These are phyloP conservation scores for Corvus cornix DNA, from an alignment of 2,113 vertebrate species.

Conservation along the genomic window DNA sequence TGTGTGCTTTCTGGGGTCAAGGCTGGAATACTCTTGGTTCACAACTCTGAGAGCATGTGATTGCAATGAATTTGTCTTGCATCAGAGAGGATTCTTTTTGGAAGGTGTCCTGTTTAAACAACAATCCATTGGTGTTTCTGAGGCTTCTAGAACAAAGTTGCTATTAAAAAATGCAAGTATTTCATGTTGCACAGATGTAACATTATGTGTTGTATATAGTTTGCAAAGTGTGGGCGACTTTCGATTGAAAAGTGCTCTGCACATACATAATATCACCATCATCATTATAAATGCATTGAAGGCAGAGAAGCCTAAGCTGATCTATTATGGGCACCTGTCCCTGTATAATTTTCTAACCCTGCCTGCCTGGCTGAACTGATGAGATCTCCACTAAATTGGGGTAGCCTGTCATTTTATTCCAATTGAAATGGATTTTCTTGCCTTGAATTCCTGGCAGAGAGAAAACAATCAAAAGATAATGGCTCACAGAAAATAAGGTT, in stretches of 20 bases:
- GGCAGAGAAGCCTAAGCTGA: background rate
- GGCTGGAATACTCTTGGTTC: background rate
- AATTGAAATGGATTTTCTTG: conserved; percentile 38
- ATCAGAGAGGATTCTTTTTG: background rate
- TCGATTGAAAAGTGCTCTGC: background rate
- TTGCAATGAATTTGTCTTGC: background rate
- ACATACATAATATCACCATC: background rate
- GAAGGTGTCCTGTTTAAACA: background rate
- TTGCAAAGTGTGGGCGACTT: background rate
- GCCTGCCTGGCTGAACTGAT: background rate
- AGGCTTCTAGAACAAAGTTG: background rate
- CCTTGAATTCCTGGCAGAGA: conserved; percentile 20
- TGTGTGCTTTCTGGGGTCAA: background rate
- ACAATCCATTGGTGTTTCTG: background rate
- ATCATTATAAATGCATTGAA: background rate
- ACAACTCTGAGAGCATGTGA: background rate
- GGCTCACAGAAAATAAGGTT: background rate
- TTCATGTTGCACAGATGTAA: background rate
- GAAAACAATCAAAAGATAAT: conserved; percentile 28
- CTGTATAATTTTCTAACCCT: conserved; percentile 11
- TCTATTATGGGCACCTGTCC: conserved; percentile 24
- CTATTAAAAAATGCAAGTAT: background rate
- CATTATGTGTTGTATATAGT: background rate
- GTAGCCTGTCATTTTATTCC: conserved; percentile 7
- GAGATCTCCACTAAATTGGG: background rate